Percentiles rank a stretch among this genome's conserved stretches.
Conservation (phyloP, 2,113 vertebrate genomes). For the Dryoscopus gambensis region DNA sequence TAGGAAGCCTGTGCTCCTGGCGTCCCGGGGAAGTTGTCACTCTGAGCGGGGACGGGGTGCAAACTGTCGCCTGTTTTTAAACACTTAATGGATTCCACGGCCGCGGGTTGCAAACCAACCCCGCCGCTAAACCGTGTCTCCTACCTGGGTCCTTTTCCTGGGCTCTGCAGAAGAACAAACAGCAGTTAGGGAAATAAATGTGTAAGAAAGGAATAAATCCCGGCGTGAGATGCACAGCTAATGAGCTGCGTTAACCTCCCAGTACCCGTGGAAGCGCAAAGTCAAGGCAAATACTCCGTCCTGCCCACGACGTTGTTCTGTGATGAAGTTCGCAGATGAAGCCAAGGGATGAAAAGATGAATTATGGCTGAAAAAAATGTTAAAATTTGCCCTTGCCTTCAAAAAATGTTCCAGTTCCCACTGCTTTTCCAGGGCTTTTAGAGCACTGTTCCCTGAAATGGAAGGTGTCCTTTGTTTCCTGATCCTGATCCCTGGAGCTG, state of each 20-base stretch:
- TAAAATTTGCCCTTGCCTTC: conserved; percentile 28
- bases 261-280: background rate
- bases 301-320: background rate
- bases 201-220: background rate
- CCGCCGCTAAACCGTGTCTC: background rate
- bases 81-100: background rate
- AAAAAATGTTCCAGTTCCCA: background rate
- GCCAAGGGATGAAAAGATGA: background rate
- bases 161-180: background rate
- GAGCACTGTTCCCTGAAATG: background rate
- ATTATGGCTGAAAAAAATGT: background rate
- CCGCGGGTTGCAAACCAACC: background rate
- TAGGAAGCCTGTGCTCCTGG: background rate
- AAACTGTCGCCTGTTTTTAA: background rate
- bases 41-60: background rate
- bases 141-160: rapidly evolving
- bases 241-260: background rate
- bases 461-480: background rate
- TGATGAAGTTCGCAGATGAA: background rate
- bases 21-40: background rate
- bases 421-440: background rate
- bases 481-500: background rate
- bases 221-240: background rate
- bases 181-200: background rate
- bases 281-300: background rate